phyloP scores from a whole-genome alignment of 1,140 invertebrate genomes.

The Sarcophaga bullata region DNA sequence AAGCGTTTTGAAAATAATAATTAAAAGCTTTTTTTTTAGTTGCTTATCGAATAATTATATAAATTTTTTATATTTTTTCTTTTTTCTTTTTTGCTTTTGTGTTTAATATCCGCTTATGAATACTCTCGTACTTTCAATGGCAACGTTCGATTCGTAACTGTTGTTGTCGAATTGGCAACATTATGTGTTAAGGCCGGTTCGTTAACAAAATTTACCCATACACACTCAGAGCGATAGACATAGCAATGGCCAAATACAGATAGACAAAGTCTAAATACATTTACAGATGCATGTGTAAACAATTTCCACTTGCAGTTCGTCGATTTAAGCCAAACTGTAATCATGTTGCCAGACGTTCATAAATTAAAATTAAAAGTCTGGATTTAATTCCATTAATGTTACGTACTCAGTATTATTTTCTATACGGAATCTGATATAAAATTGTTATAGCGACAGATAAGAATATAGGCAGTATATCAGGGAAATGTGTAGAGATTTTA shows the following conservation, averaged over 20 bases:
- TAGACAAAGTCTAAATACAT: not conserved
- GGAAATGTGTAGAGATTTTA: too few relatives aligned
- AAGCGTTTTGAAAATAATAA: not conserved
- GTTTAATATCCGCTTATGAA: constrained; percentile 8
- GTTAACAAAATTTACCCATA: constrained; percentile 4
- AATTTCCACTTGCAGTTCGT: constrained; percentile 13
- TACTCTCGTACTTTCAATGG: constrained; percentile 34
- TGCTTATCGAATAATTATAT: not conserved
- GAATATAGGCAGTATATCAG: too few relatives aligned
- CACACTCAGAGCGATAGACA: not conserved
- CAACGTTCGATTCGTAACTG: constrained; percentile 39
- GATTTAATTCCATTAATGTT: too few relatives aligned
- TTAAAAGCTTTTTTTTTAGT: not conserved
- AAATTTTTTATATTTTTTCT: not conserved
- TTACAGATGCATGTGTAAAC: not conserved
- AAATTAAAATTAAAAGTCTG: too few relatives aligned
- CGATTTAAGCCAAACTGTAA: not conserved
- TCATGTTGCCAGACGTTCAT: not conserved
- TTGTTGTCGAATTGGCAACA: constrained; percentile 24
- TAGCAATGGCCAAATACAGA: not conserved
- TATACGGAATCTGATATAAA: too few relatives aligned
- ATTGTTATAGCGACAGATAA: too few relatives aligned
- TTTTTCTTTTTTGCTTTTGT: not conserved
- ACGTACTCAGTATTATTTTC: too few relatives aligned
- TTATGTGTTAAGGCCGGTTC: constrained; percentile 29